Conservation (phyloP, 1,140 invertebrate species). For the Aphis craccivora region DNA sequence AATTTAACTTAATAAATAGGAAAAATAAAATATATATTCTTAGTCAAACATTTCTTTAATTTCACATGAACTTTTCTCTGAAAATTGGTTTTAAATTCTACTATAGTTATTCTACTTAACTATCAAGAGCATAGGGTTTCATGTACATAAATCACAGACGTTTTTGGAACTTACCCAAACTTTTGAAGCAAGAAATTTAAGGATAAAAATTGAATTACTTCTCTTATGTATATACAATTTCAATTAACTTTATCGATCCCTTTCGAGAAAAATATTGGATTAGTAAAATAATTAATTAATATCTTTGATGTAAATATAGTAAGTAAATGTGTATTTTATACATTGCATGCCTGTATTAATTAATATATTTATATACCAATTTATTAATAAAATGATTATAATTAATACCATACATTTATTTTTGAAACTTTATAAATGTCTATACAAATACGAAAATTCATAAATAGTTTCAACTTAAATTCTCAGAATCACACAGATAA, state of each 20-base stretch:
- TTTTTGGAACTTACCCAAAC: constrained; percentile 5
- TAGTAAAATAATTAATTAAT: background rate
- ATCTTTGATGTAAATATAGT: background rate
- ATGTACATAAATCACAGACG: constrained; percentile 11
- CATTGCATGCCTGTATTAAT: background rate
- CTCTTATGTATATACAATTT: background rate
- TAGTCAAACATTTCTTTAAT: background rate
- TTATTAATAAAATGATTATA: background rate
- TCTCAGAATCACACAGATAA: too few species aligned
- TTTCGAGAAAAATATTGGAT: background rate
- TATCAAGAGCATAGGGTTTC: background rate
- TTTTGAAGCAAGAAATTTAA: constrained; percentile 19
- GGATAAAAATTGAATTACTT: constrained; percentile 18
- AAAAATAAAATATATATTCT: background rate
- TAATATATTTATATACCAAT: background rate
- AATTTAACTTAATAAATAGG: background rate
- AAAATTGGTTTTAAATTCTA: constrained; percentile 26
- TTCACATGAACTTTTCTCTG: background rate
- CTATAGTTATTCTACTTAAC: background rate
- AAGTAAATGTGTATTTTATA: background rate
- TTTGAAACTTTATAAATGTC: background rate
- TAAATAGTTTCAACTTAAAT: background rate
- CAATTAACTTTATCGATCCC: background rate
- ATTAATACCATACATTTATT: background rate
- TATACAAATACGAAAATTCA: background rate